Percentiles rank a stretch among this genome's conserved stretches.
These are phyloP conservation scores for Barypeithes pellucidus DNA, from an alignment of 2,888 invertebrate species.

Conservation along the genomic window DNA sequence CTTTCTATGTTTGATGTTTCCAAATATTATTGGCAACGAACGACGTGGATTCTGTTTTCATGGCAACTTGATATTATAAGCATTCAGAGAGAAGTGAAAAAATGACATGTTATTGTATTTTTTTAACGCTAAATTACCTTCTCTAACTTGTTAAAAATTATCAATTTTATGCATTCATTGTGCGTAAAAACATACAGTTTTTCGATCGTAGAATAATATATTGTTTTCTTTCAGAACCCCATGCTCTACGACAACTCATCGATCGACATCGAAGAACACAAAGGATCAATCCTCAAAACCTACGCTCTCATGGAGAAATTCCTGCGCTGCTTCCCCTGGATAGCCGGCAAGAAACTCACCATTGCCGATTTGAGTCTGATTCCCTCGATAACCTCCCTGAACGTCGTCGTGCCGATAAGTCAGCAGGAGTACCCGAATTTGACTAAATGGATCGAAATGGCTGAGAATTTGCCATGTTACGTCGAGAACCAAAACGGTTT, in stretches of 20 bases:
- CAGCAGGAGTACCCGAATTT: slow-evolving; percentile 57
- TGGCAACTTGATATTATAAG: too few species aligned
- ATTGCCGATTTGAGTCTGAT: slow-evolving; percentile 63
- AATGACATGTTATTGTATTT: too few species aligned
- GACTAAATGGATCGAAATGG: slow-evolving; percentile 64
- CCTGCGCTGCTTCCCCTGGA: slow-evolving; percentile 70
- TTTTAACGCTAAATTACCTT: too few species aligned
- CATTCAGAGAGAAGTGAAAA: too few species aligned
- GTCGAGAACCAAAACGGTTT: slow-evolving; percentile 53
- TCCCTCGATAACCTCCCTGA: slow-evolving; percentile 70
- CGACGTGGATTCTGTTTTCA: too few species aligned
- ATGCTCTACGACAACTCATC: slow-evolving; percentile 48
- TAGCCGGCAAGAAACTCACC: slow-evolving; percentile 70
- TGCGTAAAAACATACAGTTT: too few species aligned
- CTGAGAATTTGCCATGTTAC: slow-evolving; percentile 64
- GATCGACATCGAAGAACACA: slow-evolving; percentile 53
- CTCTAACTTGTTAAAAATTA: too few species aligned
- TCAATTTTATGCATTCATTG: too few species aligned
- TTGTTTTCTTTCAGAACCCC: slow-evolving; percentile 47
- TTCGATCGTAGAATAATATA: too few species aligned
- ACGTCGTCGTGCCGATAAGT: slow-evolving; percentile 57
- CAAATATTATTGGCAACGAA: too few species aligned
- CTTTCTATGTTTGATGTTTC: too few species aligned
- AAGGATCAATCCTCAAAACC: slow-evolving; percentile 69
- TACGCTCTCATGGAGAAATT: slow-evolving; percentile 72